A percentile compares a stretch with the other conserved stretches of the same genome.
phyloP scores from a whole-genome alignment of 2,888 invertebrate species.

The Schizotus pectinicornis region DNA sequence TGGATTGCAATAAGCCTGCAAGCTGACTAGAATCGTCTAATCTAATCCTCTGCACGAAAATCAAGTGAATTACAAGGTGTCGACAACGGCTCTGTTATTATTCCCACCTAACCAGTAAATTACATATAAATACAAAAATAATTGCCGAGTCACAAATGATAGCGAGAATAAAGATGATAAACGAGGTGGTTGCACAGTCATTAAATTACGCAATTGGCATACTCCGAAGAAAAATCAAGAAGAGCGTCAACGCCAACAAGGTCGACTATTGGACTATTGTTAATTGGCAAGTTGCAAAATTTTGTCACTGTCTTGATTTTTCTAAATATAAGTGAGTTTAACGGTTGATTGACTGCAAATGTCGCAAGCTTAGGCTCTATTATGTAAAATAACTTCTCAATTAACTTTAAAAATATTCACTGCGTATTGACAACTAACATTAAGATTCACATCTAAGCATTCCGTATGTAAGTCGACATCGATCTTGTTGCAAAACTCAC shows the following conservation, averaged over 20 bases:
- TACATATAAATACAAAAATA: slow-evolving; percentile 18
- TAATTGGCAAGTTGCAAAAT: slow-evolving; percentile 27
- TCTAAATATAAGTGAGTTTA: slow-evolving; percentile 26
- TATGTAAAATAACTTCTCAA: slow-evolving; percentile 46
- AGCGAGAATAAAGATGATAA: slow-evolving; percentile 24
- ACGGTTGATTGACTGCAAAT: slow-evolving; percentile 29
- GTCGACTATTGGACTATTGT: slow-evolving; percentile 21
- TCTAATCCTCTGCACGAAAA: not conserved
- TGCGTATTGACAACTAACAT: slow-evolving; percentile 44
- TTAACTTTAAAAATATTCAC: slow-evolving; percentile 42
- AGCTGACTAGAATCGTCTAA: not conserved
- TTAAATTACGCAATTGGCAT: slow-evolving; percentile 11
- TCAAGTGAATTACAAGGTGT: slow-evolving; percentile 6
- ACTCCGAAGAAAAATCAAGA: slow-evolving; percentile 3
- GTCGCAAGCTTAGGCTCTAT: slow-evolving; percentile 37
- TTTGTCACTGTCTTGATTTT: slow-evolving; percentile 26
- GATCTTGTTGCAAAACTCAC: slow-evolving; percentile 31
- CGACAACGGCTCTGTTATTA: slow-evolving; percentile 1
- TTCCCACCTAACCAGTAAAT: slow-evolving; percentile 9
- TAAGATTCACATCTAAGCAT: slow-evolving; percentile 43
- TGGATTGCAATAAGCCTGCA: slow-evolving; percentile 9
- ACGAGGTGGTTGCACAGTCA: slow-evolving; percentile 7
- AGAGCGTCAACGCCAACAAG: slow-evolving; percentile 10
- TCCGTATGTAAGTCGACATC: slow-evolving; percentile 30
- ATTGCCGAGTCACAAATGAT: slow-evolving; percentile 4